Conservation (phyloP, 2,888 invertebrate species). For the Drosophila pseudotalamancana region DNA sequence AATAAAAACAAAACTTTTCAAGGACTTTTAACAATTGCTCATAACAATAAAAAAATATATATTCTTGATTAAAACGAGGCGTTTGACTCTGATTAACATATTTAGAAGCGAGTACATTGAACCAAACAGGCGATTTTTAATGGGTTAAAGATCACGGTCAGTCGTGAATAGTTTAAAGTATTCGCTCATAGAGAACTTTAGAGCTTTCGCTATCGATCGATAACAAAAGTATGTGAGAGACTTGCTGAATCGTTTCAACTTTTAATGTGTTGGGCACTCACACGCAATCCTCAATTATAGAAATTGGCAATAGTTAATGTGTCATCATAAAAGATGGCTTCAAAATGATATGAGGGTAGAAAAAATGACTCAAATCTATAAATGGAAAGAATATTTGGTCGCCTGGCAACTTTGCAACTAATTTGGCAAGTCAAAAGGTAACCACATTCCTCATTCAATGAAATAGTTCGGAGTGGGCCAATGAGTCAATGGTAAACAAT, state of each 20-base stretch:
- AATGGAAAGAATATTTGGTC: slow-evolving; percentile 9
- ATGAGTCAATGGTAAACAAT: slow-evolving; percentile 15
- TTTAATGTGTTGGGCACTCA: slow-evolving; percentile 14
- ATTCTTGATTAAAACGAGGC: slow-evolving; percentile 37
- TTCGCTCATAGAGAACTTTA: neutral
- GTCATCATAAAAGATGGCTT: slow-evolving; percentile 46
- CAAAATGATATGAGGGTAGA: slow-evolving; percentile 22
- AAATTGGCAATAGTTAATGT: slow-evolving; percentile 41
- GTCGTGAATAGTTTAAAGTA: neutral
- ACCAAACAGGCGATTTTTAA: slow-evolving; percentile 19
- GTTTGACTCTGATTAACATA: slow-evolving; percentile 36
- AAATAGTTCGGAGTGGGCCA: neutral
- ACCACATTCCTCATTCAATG: slow-evolving; percentile 15
- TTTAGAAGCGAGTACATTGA: slow-evolving; percentile 31
- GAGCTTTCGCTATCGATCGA: slow-evolving; percentile 16
- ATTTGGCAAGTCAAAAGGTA: slow-evolving; percentile 19
- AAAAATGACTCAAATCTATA: slow-evolving; percentile 34
- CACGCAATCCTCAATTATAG: slow-evolving; percentile 48
- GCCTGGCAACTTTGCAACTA: slow-evolving; percentile 20
- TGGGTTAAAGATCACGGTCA: slow-evolving; percentile 36
- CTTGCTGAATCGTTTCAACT: slow-evolving; percentile 12
- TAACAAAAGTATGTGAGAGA: neutral
- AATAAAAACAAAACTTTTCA: slow-evolving; percentile 28
- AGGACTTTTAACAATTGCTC: slow-evolving; percentile 44
- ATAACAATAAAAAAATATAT: slow-evolving; percentile 16